Conservation (phyloP, 2,888 invertebrate species). For the Hypena proboscidalis region DNA sequence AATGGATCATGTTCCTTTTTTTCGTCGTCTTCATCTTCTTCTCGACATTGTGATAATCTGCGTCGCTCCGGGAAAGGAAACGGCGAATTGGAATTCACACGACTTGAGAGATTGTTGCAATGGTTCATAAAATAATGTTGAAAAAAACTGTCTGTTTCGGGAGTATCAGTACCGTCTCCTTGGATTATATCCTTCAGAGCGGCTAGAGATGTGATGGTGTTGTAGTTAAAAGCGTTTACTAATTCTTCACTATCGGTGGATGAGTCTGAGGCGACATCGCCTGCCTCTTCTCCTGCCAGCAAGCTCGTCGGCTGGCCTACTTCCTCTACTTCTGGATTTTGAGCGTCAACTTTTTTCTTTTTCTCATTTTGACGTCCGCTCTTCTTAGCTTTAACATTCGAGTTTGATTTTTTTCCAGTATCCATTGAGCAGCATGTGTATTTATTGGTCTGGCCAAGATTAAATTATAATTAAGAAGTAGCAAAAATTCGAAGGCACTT, state of each 20-base stretch:
- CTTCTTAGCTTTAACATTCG: slow-evolving; percentile 61
- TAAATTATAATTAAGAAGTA: slow-evolving; percentile 48
- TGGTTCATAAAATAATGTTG: slow-evolving; percentile 91
- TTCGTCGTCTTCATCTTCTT: slow-evolving; percentile 92
- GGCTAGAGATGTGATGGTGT: slow-evolving; percentile 88
- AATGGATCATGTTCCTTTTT: slow-evolving; percentile 62
- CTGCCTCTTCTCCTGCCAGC: slow-evolving; percentile 49
- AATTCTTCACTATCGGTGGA: slow-evolving; percentile 88
- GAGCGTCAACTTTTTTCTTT: slow-evolving; percentile 67
- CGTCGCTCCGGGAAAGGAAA: slow-evolving; percentile 86
- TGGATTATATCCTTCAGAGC: slow-evolving; percentile 89
- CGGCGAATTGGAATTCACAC: slow-evolving; percentile 68
- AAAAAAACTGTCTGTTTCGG: slow-evolving; percentile 87
- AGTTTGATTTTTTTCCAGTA: slow-evolving; percentile 59
- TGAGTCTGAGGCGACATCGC: slow-evolving; percentile 63
- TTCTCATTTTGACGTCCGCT: slow-evolving; percentile 71
- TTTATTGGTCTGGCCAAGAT: slow-evolving; percentile 44
- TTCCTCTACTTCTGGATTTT: slow-evolving; percentile 49
- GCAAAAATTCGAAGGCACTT: slow-evolving; percentile 41
- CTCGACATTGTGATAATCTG: slow-evolving; percentile 92
- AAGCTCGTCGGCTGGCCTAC: slow-evolving; percentile 54
- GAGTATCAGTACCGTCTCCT: slow-evolving; percentile 83
- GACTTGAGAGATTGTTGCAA: slow-evolving; percentile 88
- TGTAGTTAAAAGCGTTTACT: slow-evolving; percentile 88
- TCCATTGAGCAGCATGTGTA: slow-evolving; percentile 77